Percentiles rank a stretch among this genome's conserved stretches.
phyloP scores from a whole-genome alignment of 2,888 invertebrate species.

The Eupithecia abbreviata region DNA sequence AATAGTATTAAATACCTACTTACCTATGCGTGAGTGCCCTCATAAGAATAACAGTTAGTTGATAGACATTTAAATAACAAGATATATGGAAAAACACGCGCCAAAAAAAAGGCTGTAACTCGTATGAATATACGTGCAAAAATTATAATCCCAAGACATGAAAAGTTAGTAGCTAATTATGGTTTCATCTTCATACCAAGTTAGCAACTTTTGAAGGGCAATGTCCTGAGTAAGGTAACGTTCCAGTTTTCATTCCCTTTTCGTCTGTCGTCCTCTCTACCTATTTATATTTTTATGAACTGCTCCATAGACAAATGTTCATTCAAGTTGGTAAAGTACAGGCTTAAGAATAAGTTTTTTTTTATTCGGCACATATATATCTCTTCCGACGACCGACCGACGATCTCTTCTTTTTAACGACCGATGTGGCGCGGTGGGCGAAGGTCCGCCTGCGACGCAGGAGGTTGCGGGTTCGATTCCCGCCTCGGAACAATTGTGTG shows the following conservation, averaged over 20 bases:
- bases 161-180: conserved; percentile 29
- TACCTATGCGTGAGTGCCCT: no score
- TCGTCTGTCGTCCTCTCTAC: conserved; percentile 39
- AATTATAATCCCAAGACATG: not conserved
- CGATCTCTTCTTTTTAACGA: no score
- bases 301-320: conserved; percentile 5
- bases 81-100: not conserved
- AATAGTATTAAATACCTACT: no score
- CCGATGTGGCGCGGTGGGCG: no score
- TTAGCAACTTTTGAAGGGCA: conserved; percentile 71
- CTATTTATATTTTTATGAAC: conserved; percentile 39
- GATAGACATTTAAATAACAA: not conserved
- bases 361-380: not conserved
- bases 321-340: not conserved
- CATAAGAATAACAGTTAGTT: not conserved
- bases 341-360: not conserved
- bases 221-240: conserved; percentile 63
- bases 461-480: no score
- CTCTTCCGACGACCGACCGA: no score
- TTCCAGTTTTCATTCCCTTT: conserved; percentile 41
- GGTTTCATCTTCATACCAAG: conserved; percentile 46
- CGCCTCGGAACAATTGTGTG: no score
- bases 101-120: not conserved
- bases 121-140: conserved; percentile 1
- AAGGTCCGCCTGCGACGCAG: no score